Base-by-base conservation (phyloP, 64 coral and sea anemone genomes). In the Acropora tenuis region DNA sequence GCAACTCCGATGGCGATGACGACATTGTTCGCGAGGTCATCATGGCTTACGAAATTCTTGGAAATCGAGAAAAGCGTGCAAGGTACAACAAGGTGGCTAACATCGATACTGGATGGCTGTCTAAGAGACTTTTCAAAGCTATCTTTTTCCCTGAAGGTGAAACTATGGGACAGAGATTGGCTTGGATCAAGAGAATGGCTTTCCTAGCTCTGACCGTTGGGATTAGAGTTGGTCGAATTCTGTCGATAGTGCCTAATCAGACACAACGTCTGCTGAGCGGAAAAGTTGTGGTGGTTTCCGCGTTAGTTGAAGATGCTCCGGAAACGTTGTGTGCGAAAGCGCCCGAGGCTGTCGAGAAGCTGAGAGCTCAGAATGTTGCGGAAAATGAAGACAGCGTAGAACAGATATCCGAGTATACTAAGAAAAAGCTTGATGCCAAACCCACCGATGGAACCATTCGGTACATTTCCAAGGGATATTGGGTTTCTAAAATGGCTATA, bases 101-200 rank as follows among this genome's bases (percentile, higher is more conserved):
- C 47, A 83, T 78, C 46, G 94, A 92, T 18, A 72, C 57, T 9
- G 90, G 90, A 1, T 92, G 94, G 94, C 17, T 80, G 50, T 82
- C 85, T 15, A 43, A 3, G 8, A 82, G 59, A 55, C 84, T 52
- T 1, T 95, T 50, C 65, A 63, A 75, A 69, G 84, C 94, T 17
- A 18, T 95, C 5, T 95, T 95, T 80, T 87, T 69, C 75, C 65
- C 93, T 43, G 93, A 95, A 58, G 84, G 89, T 49, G 41, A 82
- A 30, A 95, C 94, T 12, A 12, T 83, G 43, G 85, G 87, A 1
- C 94, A 95, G 47, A 78, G 65, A 40, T 2, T 42, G 17, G 58
- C 53, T 15, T 88, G 16, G 41, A n/a, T n/a, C 15, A 79, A 61
- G 17, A 80, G 94, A 47, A 20, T 95, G 15, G 18, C 8, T 3